Evolutionary conservation across 2,888 invertebrate genomes (phyloP).

Genomic region (Drosophila testacea): DNA sequence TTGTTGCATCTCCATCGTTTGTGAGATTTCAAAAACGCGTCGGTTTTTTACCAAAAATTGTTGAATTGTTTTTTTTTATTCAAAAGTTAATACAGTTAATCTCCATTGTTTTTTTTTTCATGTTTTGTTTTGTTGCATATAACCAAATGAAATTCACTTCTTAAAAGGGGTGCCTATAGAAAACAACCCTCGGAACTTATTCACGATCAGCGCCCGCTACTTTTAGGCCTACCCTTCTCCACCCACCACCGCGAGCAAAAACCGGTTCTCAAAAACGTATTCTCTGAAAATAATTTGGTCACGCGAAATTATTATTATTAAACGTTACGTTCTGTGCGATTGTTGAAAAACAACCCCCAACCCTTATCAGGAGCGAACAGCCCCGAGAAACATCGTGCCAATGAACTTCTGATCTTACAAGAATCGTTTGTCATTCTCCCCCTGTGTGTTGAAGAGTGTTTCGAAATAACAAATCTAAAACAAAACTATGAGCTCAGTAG

Average conservation of each 20-base stretch:
- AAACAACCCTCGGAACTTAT: conserved; percentile 39
- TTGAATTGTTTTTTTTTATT: neutral
- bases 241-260: conserved; percentile 47
- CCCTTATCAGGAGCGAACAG: conserved; percentile 46
- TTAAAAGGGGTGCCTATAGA: conserved; percentile 11
- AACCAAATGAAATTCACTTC: neutral
- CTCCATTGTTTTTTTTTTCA: neutral
- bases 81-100: neutral
- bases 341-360: conserved; percentile 65
- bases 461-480: neutral
- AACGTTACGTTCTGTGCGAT: conserved; percentile 5
- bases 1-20: neutral
- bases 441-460: conserved; percentile 13
- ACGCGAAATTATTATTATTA: conserved; percentile 51
- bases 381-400: conserved; percentile 26
- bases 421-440: conserved; percentile 27
- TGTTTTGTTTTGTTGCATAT: conserved; percentile 10
- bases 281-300: conserved; percentile 45
- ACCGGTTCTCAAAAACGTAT: conserved; percentile 44
- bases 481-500: conserved; percentile 6
- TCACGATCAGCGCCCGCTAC: conserved; percentile 51
- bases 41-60: neutral
- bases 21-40: neutral
- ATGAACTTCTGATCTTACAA: conserved; percentile 64
- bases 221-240: conserved; percentile 44